phyloP scores from a whole-genome alignment of 2,113 vertebrate genomes.

The Sorex araneus region DNA sequence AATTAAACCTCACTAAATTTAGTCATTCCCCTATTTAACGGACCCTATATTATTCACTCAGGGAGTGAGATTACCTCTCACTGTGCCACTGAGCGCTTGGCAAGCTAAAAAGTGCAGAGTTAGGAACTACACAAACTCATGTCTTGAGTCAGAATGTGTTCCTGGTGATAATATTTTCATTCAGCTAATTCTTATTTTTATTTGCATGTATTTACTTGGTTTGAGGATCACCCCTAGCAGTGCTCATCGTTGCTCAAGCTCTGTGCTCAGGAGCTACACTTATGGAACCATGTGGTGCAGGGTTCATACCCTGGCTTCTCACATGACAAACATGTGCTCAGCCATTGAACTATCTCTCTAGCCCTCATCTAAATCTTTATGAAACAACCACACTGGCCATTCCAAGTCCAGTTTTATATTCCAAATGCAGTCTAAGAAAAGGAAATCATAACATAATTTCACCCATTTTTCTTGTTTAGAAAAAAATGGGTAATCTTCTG shows the following conservation, averaged over 20 bases:
- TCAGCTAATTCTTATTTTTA: not conserved
- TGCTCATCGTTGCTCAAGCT: too few relatives aligned
- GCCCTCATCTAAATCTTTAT: not conserved
- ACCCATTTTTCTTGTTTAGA: not conserved
- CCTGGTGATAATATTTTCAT: not conserved
- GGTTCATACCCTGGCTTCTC: too few relatives aligned
- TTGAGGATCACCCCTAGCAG: not conserved
- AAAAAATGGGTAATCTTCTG: conserved; percentile 7
- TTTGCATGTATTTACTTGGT: too few relatives aligned
- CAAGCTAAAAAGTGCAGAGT: not conserved
- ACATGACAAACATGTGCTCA: too few relatives aligned
- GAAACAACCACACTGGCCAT: not conserved
- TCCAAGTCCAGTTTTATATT: conserved; percentile 25
- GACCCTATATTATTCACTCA: not conserved
- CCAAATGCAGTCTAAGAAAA: conserved; percentile 25
- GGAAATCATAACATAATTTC: conserved; percentile 38
- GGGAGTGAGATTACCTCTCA: not conserved
- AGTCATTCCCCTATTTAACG: not conserved
- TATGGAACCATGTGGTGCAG: too few relatives aligned
- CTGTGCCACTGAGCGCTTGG: not conserved
- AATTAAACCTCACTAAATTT: not conserved
- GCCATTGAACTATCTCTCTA: too few relatives aligned
- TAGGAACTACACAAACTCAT: not conserved
- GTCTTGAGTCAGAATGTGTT: conserved; percentile 16
- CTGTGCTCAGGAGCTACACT: too few relatives aligned